Conservation (phyloP, 2,113 vertebrate species). For the Prietella phreatophila region DNA sequence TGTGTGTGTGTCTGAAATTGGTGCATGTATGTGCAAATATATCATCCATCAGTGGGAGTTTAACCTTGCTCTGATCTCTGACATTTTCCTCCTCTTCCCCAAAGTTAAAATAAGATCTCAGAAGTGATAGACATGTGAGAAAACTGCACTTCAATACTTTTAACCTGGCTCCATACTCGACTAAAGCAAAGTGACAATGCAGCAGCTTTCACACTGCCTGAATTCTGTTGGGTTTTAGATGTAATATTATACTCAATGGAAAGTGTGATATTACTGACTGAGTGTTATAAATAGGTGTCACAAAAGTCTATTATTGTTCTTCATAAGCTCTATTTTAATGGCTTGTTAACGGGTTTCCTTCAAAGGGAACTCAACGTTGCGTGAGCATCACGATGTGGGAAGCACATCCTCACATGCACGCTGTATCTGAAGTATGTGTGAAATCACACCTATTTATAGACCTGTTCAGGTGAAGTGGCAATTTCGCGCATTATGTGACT, state of each 20-base stretch:
- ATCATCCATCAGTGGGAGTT: conserved; percentile 39
- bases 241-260: not conserved
- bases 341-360: too few species aligned
- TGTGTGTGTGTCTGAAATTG: not conserved
- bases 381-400: too few species aligned
- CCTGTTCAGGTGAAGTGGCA: too few species aligned
- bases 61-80: conserved; percentile 50
- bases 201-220: not conserved
- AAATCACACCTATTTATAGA: too few species aligned
- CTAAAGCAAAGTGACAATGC: not conserved
- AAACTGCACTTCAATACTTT: conserved; percentile 19
- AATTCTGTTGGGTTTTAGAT: not conserved
- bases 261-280: not conserved
- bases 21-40: not conserved
- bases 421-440: too few species aligned
- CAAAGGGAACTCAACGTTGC: too few species aligned
- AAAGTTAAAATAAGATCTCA: conserved; percentile 30
- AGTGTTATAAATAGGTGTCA: not conserved
- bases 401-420: too few species aligned
- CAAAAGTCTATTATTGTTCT: not conserved
- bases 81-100: conserved; percentile 44
- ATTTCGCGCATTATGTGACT: too few species aligned
- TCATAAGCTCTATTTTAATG: not conserved
- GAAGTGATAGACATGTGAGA: conserved; percentile 7
- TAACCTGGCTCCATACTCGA: not conserved